These are phyloP conservation scores for Vandiemenella viatica DNA, from an alignment of 2,888 invertebrate genomes.

Conservation along the genomic window DNA sequence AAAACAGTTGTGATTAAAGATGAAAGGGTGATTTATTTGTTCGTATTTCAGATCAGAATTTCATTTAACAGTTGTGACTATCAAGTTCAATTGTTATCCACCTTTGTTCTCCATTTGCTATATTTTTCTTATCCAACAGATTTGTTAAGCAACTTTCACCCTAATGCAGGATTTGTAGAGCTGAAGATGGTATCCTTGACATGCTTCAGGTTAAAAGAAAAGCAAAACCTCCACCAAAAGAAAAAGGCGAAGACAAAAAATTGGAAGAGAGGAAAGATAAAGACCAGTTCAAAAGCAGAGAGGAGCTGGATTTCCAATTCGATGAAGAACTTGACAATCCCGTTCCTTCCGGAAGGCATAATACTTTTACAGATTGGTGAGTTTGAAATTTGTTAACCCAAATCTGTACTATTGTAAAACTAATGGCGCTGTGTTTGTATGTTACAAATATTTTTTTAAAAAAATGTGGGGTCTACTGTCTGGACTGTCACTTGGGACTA, in stretches of 20 bases:
- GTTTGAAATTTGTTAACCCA: slow-evolving; percentile 16
- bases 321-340: slow-evolving; percentile 80
- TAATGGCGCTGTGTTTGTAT: not conserved
- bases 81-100: no score
- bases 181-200: no score
- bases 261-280: slow-evolving; percentile 17
- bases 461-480: not conserved
- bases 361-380: slow-evolving; percentile 66
- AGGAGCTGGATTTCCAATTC: slow-evolving; percentile 91
- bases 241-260: slow-evolving; percentile 14
- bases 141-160: no score
- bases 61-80: no score
- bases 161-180: no score
- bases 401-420: not conserved
- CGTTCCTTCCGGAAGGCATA: slow-evolving; percentile 61
- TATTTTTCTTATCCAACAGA: no score
- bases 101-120: no score
- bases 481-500: not conserved
- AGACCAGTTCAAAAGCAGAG: slow-evolving; percentile 33
- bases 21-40: no score
- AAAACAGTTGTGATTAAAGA: no score
- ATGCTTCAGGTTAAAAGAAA: slow-evolving; percentile 32
- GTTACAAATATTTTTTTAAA: not conserved
- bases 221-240: slow-evolving; percentile 24
- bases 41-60: no score